These are phyloP conservation scores for Euplexia lucipara DNA, from an alignment of 2,888 invertebrate genomes.

Conservation along the genomic window DNA sequence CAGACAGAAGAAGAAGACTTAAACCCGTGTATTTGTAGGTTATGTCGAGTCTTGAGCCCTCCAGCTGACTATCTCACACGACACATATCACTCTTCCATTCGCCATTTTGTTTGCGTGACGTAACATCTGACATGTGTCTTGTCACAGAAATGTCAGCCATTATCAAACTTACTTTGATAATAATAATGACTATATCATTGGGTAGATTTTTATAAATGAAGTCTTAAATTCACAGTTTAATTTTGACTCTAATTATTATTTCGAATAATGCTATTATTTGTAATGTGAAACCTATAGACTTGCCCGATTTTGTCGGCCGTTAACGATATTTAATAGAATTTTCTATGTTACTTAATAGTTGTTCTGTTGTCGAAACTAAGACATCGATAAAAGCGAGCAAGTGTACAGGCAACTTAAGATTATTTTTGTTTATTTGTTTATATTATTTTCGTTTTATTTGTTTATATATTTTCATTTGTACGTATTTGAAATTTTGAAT, in stretches of 20 bases:
- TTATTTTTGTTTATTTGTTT: conserved; percentile 20
- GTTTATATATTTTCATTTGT: conserved; percentile 30
- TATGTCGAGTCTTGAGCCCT: conserved; percentile 34
- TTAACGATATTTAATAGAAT: conserved; percentile 9
- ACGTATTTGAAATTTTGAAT: conserved; percentile 46
- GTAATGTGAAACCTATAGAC: conserved; percentile 12
- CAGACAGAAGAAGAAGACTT: conserved; percentile 58
- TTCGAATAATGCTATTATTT: conserved; percentile 45
- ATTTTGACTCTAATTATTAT: conserved; percentile 32
- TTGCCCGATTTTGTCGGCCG: conserved; percentile 7
- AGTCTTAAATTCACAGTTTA: conserved; percentile 10
- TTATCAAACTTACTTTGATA: conserved; percentile 30
- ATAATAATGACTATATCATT: conserved; percentile 32
- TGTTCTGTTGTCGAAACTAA: conserved; percentile 3
- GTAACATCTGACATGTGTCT: conserved; percentile 22
- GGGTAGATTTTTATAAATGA: conserved; percentile 18
- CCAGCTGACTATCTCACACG: conserved; percentile 33
- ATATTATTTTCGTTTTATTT: conserved; percentile 22
- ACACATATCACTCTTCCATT: conserved; percentile 30
- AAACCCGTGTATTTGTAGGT: conserved; percentile 36
- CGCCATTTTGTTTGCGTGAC: not conserved
- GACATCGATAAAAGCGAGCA: conserved; percentile 25
- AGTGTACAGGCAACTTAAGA: conserved; percentile 32
- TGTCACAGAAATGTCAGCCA: conserved; percentile 32
- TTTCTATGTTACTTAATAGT: conserved; percentile 4